Conservation (phyloP, 2,888 invertebrate genomes). For the Oscheius sp. region DNA sequence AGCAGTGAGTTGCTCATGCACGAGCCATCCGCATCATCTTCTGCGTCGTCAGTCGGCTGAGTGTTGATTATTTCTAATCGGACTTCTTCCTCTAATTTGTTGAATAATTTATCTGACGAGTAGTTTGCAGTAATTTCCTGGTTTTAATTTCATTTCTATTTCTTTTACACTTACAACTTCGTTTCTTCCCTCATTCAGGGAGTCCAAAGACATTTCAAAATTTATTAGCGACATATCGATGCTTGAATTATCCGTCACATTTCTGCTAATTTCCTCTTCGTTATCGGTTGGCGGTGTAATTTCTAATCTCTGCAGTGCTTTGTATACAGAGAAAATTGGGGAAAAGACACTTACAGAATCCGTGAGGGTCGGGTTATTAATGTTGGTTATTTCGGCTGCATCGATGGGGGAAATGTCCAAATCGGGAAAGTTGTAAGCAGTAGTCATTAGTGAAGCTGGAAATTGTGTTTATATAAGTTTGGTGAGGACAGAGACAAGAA, state of each 20-base stretch:
- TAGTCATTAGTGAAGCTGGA: no score
- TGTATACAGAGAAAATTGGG: neutral
- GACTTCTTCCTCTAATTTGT: constrained; percentile 8
- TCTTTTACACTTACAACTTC: no score
- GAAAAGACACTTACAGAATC: constrained; percentile 2
- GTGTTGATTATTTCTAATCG: neutral
- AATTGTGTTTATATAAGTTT: no score
- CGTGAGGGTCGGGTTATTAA: neutral
- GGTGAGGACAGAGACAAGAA: no score
- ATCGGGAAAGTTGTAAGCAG: constrained; percentile 18
- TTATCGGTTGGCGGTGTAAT: neutral
- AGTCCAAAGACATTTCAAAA: no score
- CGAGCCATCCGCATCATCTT: neutral
- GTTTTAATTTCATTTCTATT: no score
- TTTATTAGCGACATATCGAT: neutral
- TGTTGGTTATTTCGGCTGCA: neutral
- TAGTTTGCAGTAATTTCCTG: neutral
- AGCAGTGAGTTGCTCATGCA: constrained; percentile 5
- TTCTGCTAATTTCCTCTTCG: neutral
- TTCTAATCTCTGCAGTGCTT: neutral
- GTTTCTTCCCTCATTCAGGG: no score
- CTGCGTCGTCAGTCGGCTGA: neutral
- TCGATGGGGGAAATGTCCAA: constrained; percentile 19
- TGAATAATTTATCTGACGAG: no score
- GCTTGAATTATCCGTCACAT: neutral